Evolutionary conservation across 2,113 vertebrate species (phyloP).

Genomic region (Natator depressus): DNA sequence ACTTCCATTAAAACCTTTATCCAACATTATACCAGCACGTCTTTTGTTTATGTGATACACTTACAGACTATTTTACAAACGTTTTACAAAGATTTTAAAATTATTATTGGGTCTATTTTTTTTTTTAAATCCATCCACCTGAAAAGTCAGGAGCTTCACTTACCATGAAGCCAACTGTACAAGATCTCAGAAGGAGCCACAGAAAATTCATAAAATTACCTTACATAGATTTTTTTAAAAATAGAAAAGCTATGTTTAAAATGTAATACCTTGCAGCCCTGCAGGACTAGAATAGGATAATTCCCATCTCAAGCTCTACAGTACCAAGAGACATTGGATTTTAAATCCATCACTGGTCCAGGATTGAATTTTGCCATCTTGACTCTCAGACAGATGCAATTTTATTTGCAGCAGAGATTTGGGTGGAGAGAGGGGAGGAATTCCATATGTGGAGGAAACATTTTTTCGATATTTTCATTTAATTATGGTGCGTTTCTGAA

Average conservation of each 20-base stretch:
- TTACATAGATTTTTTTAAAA: neutral
- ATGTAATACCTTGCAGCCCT: neutral
- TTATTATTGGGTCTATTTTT: neutral
- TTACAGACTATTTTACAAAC: neutral
- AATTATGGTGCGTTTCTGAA: neutral
- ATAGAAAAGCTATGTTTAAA: neutral
- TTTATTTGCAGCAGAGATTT: neutral
- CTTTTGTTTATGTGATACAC: neutral
- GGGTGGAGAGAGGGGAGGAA: neutral
- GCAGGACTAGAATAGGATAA: neutral
- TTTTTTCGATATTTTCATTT: neutral
- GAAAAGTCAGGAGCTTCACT: neutral
- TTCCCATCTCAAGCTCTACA: neutral
- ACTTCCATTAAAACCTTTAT: neutral
- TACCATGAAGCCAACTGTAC: neutral
- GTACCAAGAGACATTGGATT: fast-evolving
- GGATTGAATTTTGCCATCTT: fast-evolving
- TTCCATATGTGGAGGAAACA: neutral
- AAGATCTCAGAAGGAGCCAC: neutral
- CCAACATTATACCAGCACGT: neutral
- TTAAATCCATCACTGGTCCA: neutral
- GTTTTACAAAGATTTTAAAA: neutral
- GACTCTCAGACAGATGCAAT: neutral
- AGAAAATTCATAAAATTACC: neutral
- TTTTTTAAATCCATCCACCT: neutral